Percentiles rank a stretch among this genome's conserved stretches.
These are phyloP conservation scores for Eupithecia insigniata DNA, from an alignment of 2,888 invertebrate species.

Conservation along the genomic window DNA sequence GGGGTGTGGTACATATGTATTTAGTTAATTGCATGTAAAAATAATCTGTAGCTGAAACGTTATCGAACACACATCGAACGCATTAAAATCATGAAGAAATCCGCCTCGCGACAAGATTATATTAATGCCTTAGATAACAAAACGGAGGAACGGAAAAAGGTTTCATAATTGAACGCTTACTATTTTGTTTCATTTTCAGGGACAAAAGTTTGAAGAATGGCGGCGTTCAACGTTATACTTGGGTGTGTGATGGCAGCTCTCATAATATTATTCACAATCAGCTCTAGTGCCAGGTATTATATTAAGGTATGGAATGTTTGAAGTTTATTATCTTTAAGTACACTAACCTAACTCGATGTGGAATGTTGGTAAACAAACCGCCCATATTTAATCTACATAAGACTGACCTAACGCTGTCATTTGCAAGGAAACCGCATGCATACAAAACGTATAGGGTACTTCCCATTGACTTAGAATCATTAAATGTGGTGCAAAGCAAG, in stretches of 20 bases:
- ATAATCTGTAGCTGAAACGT: slow-evolving; percentile 1
- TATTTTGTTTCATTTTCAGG: slow-evolving; percentile 41
- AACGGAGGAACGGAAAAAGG: too few species aligned
- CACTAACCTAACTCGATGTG: too few species aligned
- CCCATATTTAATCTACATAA: too few species aligned
- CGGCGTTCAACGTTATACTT: slow-evolving; percentile 75
- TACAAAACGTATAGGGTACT: too few species aligned
- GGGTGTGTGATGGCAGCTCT: slow-evolving; percentile 80
- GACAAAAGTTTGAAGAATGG: slow-evolving; percentile 56
- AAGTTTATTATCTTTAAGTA: too few species aligned
- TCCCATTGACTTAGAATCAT: too few species aligned
- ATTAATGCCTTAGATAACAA: neutral
- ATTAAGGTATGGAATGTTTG: slow-evolving; percentile 79
- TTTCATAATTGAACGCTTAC: neutral
- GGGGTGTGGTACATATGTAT: neutral
- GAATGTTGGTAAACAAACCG: too few species aligned
- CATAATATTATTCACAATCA: slow-evolving; percentile 81
- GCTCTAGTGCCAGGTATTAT: slow-evolving; percentile 88
- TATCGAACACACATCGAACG: neutral
- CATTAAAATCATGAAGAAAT: neutral
- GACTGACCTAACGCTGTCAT: too few species aligned
- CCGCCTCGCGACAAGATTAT: neutral
- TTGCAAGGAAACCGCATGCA: too few species aligned
- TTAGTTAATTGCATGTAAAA: neutral
- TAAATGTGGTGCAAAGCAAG: too few species aligned